Base-by-base conservation (phyloP, 2,113 vertebrate species). In the Euleptes europaea region DNA sequence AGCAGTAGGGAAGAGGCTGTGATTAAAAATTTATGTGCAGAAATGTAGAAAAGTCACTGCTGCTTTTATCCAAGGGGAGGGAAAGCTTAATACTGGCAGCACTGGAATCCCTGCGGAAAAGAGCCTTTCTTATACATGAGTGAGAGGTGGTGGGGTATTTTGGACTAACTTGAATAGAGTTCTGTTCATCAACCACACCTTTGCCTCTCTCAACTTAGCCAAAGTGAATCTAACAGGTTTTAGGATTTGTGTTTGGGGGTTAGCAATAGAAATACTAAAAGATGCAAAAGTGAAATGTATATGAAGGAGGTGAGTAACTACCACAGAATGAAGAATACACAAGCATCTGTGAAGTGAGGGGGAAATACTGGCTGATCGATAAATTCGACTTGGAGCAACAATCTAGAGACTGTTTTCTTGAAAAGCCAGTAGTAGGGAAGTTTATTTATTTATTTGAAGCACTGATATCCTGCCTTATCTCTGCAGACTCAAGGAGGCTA, bases 1-100 rank as follows among this genome's bases (percentile, higher is more conserved):
- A 91, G 86, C 14, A 23, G 84, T 72, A 88, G 88, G 93, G 88
- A 86, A 92, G 91, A 92, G 89, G 57, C 83, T 93, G 82, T 94
- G 91, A 95, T 97, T 95, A 96, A 97, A 96, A 95, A 94, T 96
- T 96, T 91, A 96, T 94, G 83, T 90, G 80, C 80, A 90, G 26
- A 80, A 95, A 92, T 93, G 90, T 93, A 91, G 80, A 95, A 87
- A 95, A 95, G 90, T 92, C 83, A 73, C 92, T 90, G 87, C 87
- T 90, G 85, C 89, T 93, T 72, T 73, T 85, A 92, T 94, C 86
- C 67, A 84, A 67, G 84, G 60, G 92, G 87, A 89, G 88, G 84
- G 69, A 92, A 91, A 84, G 91, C 91, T 88, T 88, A 91, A 70
- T 87, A 83, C 35, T n/a, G 26, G 90, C 90, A 83, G 38, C 90